A percentile compares a stretch with the other conserved stretches of the same genome.
Conservation (phyloP, 2,113 vertebrate genomes). For the Peucedramus taeniatus region DNA sequence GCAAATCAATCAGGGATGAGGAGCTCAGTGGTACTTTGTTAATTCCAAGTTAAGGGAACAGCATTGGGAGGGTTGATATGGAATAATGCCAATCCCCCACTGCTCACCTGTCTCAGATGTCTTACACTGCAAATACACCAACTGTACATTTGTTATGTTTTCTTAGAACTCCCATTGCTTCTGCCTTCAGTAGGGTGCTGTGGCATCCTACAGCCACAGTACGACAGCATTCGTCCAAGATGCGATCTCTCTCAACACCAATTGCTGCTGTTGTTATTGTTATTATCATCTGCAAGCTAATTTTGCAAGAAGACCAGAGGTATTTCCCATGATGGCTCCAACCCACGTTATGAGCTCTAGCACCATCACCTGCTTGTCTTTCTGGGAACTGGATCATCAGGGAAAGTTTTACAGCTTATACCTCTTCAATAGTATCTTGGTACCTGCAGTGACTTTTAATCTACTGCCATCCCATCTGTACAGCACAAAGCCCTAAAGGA, state of each 20-base stretch:
- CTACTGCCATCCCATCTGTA: neutral
- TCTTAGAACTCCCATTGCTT: neutral
- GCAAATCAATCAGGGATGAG: neutral
- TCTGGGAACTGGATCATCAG: neutral
- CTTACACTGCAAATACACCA: neutral
- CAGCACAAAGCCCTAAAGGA: neutral
- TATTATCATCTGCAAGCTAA: neutral
- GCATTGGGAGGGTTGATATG: neutral
- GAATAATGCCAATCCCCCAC: rapidly evolving
- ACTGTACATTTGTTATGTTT: neutral
- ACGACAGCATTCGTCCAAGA: neutral
- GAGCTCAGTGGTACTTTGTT: neutral
- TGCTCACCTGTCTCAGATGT: neutral
- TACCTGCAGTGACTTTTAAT: neutral
- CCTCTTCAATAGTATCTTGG: neutral
- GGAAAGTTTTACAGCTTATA: neutral
- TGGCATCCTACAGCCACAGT: neutral
- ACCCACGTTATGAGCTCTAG: neutral
- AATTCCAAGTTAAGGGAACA: neutral
- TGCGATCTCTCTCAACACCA: neutral
- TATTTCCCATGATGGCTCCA: neutral
- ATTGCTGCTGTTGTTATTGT: neutral
- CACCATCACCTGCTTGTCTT: neutral
- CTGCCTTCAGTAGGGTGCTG: neutral
- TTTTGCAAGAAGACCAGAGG: neutral